Evolutionary conservation across 2,888 invertebrate species (phyloP), one percentile per base, ranked within the genome.

Genomic region (Tuberolachnus salignus): DNA sequence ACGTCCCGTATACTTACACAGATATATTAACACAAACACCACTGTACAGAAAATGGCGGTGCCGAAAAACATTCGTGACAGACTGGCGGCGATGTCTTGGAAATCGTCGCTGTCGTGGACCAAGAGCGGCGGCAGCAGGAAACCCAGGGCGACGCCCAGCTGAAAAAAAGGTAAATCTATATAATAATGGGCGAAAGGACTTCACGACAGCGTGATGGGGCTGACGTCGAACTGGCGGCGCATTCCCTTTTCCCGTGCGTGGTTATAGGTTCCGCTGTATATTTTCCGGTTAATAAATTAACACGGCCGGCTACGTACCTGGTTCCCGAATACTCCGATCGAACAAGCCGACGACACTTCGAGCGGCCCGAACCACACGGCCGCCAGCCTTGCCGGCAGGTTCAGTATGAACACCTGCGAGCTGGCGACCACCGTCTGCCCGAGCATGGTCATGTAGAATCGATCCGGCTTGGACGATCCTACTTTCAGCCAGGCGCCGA

Each of bases 281-380:
- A 6, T 34, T 34, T 34, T 34, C 34, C 34, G 34, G 34, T 34
- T 34, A 34, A 53, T 53, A 19, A 19, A 2, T 42, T 42, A 9
- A 34, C 16, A 16, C 1, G 34, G 6, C 6, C 14, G n/a, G 1
- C 14, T 34, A 34, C 34, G 1, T 85, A 97, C 97, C 92, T 98
- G 98, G 87, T 98, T 98, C 26, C 98, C 98, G 86, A 99, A 98
- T 14, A 99, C 98, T 9, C 98, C 98, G 82, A 98, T 91, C 84
- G 98, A 95, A 87, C 97, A 97, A 0, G 98, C 98, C 0, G 95
- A 95, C 14, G 97, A 97, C 9, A 98, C 97, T 87, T 98, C 95
- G 84, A 94, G 92, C 0, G 95, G 93, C 0, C 98, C 97, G 85
- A 99, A 99, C 98, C 98, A 99, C 55, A 97, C 94, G 0, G 98